Evolutionary conservation across 53 echinoderm and acorn worm species (phyloP).

Genomic region (Holothuria scabra): DNA sequence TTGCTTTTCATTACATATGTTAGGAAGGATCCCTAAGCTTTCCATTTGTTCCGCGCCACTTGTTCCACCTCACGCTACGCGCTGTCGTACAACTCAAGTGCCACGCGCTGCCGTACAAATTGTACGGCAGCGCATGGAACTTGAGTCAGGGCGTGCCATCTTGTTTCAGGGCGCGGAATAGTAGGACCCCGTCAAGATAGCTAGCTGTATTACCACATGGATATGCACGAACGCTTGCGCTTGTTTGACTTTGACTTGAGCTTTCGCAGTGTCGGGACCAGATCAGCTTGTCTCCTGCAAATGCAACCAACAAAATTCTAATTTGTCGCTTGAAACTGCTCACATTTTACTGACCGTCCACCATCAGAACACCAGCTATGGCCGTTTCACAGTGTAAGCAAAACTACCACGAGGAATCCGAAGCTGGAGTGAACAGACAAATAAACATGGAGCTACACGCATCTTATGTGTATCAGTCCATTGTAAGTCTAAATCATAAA

Average conservation of each 20-base stretch:
- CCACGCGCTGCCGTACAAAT: too few species aligned
- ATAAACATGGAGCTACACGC: constrained; percentile 97
- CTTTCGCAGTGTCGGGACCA: constrained; percentile 99
- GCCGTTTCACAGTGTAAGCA: constrained; percentile 55
- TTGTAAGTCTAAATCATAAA: constrained; percentile 66
- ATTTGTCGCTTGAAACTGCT: constrained; percentile 8
- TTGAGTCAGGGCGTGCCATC: too few species aligned
- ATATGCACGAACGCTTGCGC: too few species aligned
- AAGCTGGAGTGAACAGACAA: constrained; percentile 94
- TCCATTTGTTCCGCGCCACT: too few species aligned
- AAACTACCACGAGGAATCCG: constrained; percentile 83
- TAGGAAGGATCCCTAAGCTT: too few species aligned
- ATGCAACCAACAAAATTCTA: neutral
- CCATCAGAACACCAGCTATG: constrained; percentile 61
- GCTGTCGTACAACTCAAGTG: too few species aligned
- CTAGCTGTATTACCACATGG: too few species aligned
- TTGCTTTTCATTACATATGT: too few species aligned
- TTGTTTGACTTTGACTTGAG: constrained; percentile 68
- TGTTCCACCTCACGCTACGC: too few species aligned
- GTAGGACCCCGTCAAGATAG: too few species aligned
- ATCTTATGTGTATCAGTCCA: constrained; percentile 84
- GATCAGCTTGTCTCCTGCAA: constrained; percentile 60
- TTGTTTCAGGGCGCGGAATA: too few species aligned
- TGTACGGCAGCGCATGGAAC: too few species aligned
- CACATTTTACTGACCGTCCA: constrained; percentile 28